Percentiles rank a stretch among this genome's conserved stretches.
phyloP scores from a whole-genome alignment of 2,113 vertebrate genomes.

The Xiphophorus couchianus region DNA sequence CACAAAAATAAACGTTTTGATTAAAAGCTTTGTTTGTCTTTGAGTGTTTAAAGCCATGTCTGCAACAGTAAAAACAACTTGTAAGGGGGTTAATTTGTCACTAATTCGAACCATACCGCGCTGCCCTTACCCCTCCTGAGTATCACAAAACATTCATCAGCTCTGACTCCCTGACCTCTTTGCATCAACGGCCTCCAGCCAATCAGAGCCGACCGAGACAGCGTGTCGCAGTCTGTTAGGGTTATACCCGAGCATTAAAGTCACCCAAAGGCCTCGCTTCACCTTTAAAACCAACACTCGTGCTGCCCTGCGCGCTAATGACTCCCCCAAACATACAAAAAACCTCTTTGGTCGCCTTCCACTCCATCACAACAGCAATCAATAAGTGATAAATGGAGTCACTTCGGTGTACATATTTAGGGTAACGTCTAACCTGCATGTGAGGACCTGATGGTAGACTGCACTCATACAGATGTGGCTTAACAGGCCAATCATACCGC shows the following conservation, averaged over 20 bases:
- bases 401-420: conserved; percentile 56
- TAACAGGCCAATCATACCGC: conserved; percentile 14
- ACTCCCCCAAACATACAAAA: conserved; percentile 22
- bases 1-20: not conserved
- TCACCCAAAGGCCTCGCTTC: conserved; percentile 7
- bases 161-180: conserved; percentile 63
- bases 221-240: conserved; percentile 71
- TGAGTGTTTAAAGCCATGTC: not conserved
- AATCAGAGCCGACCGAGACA: conserved; percentile 68
- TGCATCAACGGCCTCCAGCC: conserved; percentile 39
- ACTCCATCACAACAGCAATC: conserved; percentile 55
- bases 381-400: conserved; percentile 73
- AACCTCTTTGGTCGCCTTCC: not conserved
- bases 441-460: conserved; percentile 47
- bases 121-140: conserved; percentile 14
- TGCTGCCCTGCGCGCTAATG: conserved; percentile 55
- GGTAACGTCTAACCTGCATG: conserved; percentile 50
- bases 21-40: not conserved
- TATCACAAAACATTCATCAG: conserved; percentile 71
- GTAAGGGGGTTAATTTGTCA: conserved; percentile 42
- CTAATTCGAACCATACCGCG: conserved; percentile 72
- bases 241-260: conserved; percentile 60
- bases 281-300: conserved; percentile 35
- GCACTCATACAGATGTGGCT: conserved; percentile 45
- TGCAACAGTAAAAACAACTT: conserved; percentile 27